Evolutionary conservation across 2,888 invertebrate species (phyloP).

Genomic region (Magallana nippona): DNA sequence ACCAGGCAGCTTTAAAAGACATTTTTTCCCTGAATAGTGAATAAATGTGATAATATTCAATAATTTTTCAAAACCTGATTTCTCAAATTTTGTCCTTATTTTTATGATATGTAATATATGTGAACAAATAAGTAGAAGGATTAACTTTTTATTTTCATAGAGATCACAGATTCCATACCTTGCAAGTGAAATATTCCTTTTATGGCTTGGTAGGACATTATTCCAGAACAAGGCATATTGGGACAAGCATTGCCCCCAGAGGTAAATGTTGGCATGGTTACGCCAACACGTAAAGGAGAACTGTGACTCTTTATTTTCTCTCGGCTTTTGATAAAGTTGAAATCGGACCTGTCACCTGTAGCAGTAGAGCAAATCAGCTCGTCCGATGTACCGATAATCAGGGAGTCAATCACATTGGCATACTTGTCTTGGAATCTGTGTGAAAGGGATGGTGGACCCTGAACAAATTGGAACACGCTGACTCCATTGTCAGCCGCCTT

Average conservation of each 20-base stretch:
- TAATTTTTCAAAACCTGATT: too few species aligned
- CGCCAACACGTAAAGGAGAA: conserved; percentile 48
- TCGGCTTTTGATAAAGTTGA: conserved; percentile 51
- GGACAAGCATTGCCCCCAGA: conserved; percentile 63
- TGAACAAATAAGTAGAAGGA: too few species aligned
- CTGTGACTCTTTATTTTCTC: neutral
- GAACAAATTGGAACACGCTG: conserved; percentile 64
- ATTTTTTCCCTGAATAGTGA: too few species aligned
- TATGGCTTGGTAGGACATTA: conserved; percentile 67
- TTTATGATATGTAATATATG: too few species aligned
- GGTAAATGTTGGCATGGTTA: conserved; percentile 59
- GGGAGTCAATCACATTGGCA: conserved; percentile 56
- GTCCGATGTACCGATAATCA: conserved; percentile 64
- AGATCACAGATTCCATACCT: conserved; percentile 42
- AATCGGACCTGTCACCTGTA: conserved; percentile 47
- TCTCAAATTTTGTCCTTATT: too few species aligned
- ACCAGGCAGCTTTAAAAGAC: too few species aligned
- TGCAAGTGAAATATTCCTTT: conserved; percentile 46
- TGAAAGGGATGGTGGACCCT: conserved; percentile 56
- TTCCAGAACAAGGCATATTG: conserved; percentile 58
- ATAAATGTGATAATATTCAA: too few species aligned
- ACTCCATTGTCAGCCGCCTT: conserved; percentile 66
- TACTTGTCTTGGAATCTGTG: conserved; percentile 56
- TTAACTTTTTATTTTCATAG: too few species aligned
- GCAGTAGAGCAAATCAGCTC: conserved; percentile 62